These are phyloP conservation scores for Piscicola geometra DNA, from an alignment of 2,888 invertebrate genomes.

Conservation along the genomic window DNA sequence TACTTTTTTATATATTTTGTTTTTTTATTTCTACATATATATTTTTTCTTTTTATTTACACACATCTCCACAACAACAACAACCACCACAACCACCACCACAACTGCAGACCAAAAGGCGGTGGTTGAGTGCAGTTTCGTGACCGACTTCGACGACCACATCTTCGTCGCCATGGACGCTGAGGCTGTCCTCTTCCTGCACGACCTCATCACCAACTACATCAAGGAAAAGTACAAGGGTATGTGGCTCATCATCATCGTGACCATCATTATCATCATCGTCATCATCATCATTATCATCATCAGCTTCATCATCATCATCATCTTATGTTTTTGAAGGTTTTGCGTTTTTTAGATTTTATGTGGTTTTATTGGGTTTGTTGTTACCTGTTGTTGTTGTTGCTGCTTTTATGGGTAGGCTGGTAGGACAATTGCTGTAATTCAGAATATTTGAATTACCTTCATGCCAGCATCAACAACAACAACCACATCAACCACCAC, in stretches of 20 bases:
- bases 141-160: constrained; percentile 96
- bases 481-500: too few relatives aligned
- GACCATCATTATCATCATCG: constrained; percentile 31
- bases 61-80: constrained; percentile 1
- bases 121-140: constrained; percentile 92
- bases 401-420: too few relatives aligned
- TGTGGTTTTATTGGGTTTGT: too few relatives aligned
- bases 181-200: constrained; percentile 96
- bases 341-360: too few relatives aligned
- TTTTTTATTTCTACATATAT: not conserved
- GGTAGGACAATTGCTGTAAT: too few relatives aligned
- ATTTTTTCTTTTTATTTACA: not conserved
- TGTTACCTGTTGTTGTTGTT: too few relatives aligned
- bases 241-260: not conserved
- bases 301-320: too few relatives aligned
- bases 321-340: too few relatives aligned
- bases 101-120: constrained; percentile 64
- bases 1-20: not conserved
- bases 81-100: constrained; percentile 37
- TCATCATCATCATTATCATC: constrained; percentile 32
- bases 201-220: constrained; percentile 90
- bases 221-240: constrained; percentile 82
- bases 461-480: too few relatives aligned
- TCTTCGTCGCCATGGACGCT: constrained; percentile 91
- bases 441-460: too few relatives aligned